Conservation (phyloP, 1,140 invertebrate genomes). For the Sarcophaga peregrina region DNA sequence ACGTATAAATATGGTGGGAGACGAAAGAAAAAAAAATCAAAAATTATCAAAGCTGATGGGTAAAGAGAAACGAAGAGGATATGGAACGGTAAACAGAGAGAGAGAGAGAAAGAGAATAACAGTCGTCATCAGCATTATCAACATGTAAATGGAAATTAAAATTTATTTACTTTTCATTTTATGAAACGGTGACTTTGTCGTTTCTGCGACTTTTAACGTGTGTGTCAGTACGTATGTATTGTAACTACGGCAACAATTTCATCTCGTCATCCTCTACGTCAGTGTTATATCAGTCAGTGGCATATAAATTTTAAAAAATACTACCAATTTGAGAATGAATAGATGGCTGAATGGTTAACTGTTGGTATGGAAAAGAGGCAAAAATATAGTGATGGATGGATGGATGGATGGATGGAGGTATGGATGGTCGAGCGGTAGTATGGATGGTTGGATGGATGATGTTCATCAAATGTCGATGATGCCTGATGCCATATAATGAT, state of each 20-base stretch:
- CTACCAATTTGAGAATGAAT: neutral
- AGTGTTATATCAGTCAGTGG: too few species aligned
- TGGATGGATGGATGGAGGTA: neutral
- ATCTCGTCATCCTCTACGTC: too few species aligned
- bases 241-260: too few species aligned
- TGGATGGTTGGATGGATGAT: neutral
- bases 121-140: neutral
- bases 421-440: too few species aligned
- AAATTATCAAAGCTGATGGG: too few species aligned
- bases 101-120: neutral
- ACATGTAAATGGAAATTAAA: slow-evolving; percentile 23
- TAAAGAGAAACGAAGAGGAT: too few species aligned
- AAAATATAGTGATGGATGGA: neutral
- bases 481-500: neutral
- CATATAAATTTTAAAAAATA: neutral
- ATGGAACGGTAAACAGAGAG: neutral
- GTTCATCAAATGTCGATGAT: slow-evolving; percentile 30
- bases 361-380: neutral
- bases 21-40: too few species aligned
- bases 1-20: neutral
- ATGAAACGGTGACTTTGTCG: slow-evolving; percentile 1
- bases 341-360: neutral
- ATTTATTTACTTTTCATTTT: slow-evolving; percentile 23
- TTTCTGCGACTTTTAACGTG: neutral
- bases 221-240: too few species aligned